A percentile compares a stretch with the other conserved stretches of the same genome.
Evolutionary conservation across 2,888 invertebrate species (phyloP).

Genomic region (Melikaiella ostensackeni): DNA sequence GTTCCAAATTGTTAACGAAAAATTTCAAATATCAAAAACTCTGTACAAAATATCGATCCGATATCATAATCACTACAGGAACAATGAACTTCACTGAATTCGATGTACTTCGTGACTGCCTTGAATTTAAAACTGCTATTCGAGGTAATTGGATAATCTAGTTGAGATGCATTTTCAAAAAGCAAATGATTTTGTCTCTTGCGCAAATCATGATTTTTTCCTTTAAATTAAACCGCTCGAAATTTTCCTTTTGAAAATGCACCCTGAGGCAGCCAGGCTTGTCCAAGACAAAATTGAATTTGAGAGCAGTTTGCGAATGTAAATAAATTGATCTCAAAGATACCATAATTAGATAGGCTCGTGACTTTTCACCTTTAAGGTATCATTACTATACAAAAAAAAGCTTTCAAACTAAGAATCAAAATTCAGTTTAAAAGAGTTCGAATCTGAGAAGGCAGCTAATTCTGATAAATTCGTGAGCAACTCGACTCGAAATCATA

Average conservation of each 20-base stretch:
- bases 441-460: constrained; percentile 17
- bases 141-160: not conserved
- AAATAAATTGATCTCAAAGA: constrained; percentile 29
- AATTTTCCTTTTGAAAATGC: constrained; percentile 15
- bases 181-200: not conserved
- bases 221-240: not conserved
- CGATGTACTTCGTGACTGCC: constrained; percentile 44
- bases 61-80: constrained; percentile 31
- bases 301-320: constrained; percentile 21
- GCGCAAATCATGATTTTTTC: not conserved
- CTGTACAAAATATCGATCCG: constrained; percentile 38
- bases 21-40: constrained; percentile 38
- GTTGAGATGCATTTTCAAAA: constrained; percentile 8
- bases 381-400: not conserved
- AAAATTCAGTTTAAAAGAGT: constrained; percentile 15
- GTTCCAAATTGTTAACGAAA: constrained; percentile 37
- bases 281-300: constrained; percentile 25
- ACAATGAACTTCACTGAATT: constrained; percentile 50
- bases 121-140: constrained; percentile 16
- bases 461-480: not conserved
- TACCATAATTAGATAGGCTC: constrained; percentile 15
- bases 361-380: constrained; percentile 18
- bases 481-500: not conserved
- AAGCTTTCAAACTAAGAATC: not conserved
- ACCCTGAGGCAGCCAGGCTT: not conserved